A percentile compares a stretch with the other conserved stretches of the same genome.
phyloP scores from a whole-genome alignment of 2,797 vertebrate species.

The Sciaenops ocellatus region DNA sequence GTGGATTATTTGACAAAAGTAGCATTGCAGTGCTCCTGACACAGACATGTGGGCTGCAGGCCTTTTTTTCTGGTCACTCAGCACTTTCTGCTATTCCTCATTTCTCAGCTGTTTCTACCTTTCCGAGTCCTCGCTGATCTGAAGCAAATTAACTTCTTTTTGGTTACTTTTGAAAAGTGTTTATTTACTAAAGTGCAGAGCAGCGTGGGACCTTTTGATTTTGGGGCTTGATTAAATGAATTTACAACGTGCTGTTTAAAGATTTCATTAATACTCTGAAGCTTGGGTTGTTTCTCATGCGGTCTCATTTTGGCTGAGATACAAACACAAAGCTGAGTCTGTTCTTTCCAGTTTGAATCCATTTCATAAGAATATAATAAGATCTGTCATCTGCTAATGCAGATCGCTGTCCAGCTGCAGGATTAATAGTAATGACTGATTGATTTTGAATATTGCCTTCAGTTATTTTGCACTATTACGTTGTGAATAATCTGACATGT shows the following conservation, averaged over 20 bases:
- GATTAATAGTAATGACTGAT: constrained; percentile 21
- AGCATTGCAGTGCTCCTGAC: constrained; percentile 70
- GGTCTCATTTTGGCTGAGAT: constrained; percentile 37
- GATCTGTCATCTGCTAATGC: constrained; percentile 4
- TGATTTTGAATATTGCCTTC: constrained; percentile 4
- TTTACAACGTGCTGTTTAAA: constrained; percentile 61
- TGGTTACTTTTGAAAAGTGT: constrained; percentile 60
- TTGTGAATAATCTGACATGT: background rate
- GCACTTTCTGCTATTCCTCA: constrained; percentile 75
- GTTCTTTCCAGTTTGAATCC: constrained; percentile 11
- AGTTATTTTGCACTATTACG: constrained; percentile 1
- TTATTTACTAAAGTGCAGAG: constrained; percentile 69
- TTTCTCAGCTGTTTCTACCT: constrained; percentile 72
- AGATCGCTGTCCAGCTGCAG: constrained; percentile 7
- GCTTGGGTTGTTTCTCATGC: constrained; percentile 34
- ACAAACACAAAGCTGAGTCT: constrained; percentile 31
- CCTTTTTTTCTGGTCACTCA: constrained; percentile 77
- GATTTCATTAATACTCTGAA: constrained; percentile 58
- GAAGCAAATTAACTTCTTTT: constrained; percentile 70
- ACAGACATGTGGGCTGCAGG: constrained; percentile 70
- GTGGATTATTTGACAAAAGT: constrained; percentile 70
- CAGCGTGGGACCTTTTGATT: constrained; percentile 58
- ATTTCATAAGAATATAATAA: constrained; percentile 9
- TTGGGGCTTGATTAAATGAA: constrained; percentile 62
- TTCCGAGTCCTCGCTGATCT: constrained; percentile 66